A percentile compares a stretch with the other conserved stretches of the same genome.
Conservation (phyloP, 2,797 vertebrate genomes). For the Cynopterus sphinx region DNA sequence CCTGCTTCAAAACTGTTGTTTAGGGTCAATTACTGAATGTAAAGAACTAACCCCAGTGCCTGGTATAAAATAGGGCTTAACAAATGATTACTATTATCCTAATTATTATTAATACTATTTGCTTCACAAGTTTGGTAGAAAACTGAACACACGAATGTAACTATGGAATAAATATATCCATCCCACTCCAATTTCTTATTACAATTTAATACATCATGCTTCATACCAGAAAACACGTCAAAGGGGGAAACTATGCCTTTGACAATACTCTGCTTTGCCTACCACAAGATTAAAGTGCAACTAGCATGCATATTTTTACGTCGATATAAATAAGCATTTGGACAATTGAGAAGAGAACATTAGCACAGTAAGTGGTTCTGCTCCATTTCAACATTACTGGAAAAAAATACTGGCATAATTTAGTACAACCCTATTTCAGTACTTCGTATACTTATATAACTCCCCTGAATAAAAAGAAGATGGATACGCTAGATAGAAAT, state of each 20-base stretch:
- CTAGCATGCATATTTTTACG: neutral
- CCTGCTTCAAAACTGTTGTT: neutral
- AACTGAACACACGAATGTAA: neutral
- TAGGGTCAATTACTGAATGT: neutral
- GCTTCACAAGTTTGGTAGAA: neutral
- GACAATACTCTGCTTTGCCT: neutral
- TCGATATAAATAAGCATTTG: slow-evolving; percentile 26
- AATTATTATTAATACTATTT: neutral
- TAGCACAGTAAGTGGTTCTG: neutral
- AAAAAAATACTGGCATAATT: neutral
- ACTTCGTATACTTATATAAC: slow-evolving; percentile 4
- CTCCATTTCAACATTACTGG: slow-evolving; percentile 4
- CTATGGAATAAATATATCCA: neutral
- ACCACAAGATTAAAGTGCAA: slow-evolving; percentile 33
- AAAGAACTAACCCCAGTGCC: neutral
- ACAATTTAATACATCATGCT: slow-evolving; percentile 17
- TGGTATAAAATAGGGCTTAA: neutral
- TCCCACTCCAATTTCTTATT: neutral
- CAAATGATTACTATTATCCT: slow-evolving; percentile 27
- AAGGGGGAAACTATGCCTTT: slow-evolving; percentile 15
- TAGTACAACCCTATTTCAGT: slow-evolving; percentile 13
- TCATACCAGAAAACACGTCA: slow-evolving; percentile 49
- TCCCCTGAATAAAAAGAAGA: neutral
- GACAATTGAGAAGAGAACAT: neutral
- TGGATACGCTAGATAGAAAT: neutral